Conservation (phyloP, 2,113 vertebrate genomes). For the Mixornis gularis region DNA sequence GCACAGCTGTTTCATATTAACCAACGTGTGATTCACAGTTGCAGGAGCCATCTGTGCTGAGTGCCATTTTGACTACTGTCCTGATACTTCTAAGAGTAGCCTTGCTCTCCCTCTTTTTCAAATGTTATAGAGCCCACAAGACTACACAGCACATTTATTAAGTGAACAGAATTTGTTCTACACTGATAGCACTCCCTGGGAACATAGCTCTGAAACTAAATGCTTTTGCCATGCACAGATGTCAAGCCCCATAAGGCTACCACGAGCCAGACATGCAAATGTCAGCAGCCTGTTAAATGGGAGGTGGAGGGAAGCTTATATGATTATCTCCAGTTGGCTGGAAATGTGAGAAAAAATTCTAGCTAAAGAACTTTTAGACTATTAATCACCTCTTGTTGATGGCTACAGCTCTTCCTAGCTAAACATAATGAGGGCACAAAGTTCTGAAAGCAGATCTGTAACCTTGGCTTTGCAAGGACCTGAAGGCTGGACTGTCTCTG, state of each 20-base stretch:
- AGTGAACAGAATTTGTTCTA: neutral
- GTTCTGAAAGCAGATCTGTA: neutral
- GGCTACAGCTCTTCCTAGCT: neutral
- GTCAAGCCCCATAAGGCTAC: neutral
- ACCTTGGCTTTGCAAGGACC: neutral
- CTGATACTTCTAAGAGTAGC: neutral
- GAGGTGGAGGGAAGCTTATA: neutral
- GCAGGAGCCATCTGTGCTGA: neutral
- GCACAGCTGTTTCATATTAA: neutral
- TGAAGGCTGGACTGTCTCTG: neutral
- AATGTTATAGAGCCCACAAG: neutral
- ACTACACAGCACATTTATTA: neutral
- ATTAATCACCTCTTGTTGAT: neutral
- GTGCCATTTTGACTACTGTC: neutral
- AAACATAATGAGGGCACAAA: neutral
- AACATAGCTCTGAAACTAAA: neutral
- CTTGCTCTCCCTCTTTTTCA: neutral
- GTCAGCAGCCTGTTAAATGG: neutral
- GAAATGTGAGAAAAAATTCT: neutral
- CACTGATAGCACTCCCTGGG: neutral
- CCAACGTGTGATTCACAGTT: neutral
- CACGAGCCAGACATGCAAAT: neutral
- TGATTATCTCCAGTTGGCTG: neutral
- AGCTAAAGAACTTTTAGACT: neutral
- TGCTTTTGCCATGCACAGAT: neutral